A percentile compares a stretch with the other conserved stretches of the same genome.
phyloP scores from a whole-genome alignment of 2,113 vertebrate species.

The Osmerus eperlanus region DNA sequence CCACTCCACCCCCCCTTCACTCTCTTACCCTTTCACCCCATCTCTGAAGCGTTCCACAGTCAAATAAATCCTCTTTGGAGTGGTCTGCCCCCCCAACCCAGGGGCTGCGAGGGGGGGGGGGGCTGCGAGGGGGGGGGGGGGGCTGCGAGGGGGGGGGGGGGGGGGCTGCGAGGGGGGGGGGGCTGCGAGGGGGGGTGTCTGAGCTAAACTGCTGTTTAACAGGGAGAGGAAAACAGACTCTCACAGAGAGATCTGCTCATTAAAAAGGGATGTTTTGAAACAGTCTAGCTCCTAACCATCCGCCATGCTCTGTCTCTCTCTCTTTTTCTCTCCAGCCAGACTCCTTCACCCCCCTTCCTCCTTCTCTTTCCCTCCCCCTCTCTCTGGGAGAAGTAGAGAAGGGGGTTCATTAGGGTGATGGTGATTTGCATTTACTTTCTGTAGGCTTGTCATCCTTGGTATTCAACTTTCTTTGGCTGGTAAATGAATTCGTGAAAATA shows the following conservation, averaged over 20 bases:
- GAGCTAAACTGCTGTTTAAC: constrained; percentile 3
- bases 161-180: constrained; percentile 48
- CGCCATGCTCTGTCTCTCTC: neutral
- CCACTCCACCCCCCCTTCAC: neutral
- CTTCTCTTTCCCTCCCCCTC: neutral
- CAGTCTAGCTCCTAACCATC: constrained; percentile 1
- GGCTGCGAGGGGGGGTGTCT: neutral
- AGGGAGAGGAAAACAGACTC: constrained; percentile 22
- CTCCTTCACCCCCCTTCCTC: too few species aligned
- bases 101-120: constrained; percentile 43
- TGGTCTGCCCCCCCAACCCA: constrained; percentile 63
- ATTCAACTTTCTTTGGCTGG: too few species aligned
- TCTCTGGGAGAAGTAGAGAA: neutral
- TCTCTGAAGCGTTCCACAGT: constrained; percentile 56
- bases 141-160: constrained; percentile 48
- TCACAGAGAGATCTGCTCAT: constrained; percentile 56
- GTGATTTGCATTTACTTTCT: too few species aligned
- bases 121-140: constrained; percentile 48
- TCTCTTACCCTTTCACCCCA: constrained; percentile 10
- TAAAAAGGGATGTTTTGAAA: constrained; percentile 64
- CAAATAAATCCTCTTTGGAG: constrained; percentile 70
- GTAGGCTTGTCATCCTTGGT: too few species aligned
- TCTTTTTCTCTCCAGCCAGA: neutral
- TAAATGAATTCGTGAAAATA: too few species aligned
- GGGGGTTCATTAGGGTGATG: too few species aligned